Evolutionary conservation across 2,113 vertebrate species (phyloP), one percentile per base, ranked within the genome.

Genomic region (Lepisosteus oculatus): DNA sequence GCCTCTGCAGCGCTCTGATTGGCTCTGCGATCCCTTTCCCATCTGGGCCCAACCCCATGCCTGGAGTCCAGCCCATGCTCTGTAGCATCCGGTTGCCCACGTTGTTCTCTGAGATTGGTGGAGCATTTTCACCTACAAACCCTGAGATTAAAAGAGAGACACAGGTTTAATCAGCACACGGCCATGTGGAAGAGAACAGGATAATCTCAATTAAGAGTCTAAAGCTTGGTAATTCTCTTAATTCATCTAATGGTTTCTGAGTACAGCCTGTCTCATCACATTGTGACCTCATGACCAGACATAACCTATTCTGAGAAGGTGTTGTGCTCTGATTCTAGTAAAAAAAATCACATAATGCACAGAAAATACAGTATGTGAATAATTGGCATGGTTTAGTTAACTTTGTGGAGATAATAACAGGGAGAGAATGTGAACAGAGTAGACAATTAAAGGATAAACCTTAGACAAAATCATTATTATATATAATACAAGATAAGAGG

Each of bases 31-130:
- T 89, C 4, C 92, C 92, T 76, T 89, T 92, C 80, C 93, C 89
- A 0, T 92, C 91, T 12, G 90, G 86, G 74, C 92, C 92, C 0
- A 93, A 91, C 69, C 93, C 92, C 0, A 84, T 88, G 57, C 92
- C 92, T 6, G 91, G 92, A 1, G 85, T 91, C 92, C 93, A 93
- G 57, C 92, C 92, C 91, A 93, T 92, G 6, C 64, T 92, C 80
- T 93, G 93, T 71, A 93, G 91, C 92, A 93, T 93, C 72, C 91
- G 85, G 78, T 88, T 93, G 68, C 93, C 93, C 75, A 93, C 92
- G 86, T 93, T 94, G 86, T 73, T 92, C 76, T 94, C 92, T 62
- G 91, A 84, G 77, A 94, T 93, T 55, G 92, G 91, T 70, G 89
- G 91, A 6, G 87, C 87, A 0, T 88, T 92, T 88, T 93, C 93